Conservation (phyloP, 1,140 invertebrate genomes). For the Panulirus ornatus region DNA sequence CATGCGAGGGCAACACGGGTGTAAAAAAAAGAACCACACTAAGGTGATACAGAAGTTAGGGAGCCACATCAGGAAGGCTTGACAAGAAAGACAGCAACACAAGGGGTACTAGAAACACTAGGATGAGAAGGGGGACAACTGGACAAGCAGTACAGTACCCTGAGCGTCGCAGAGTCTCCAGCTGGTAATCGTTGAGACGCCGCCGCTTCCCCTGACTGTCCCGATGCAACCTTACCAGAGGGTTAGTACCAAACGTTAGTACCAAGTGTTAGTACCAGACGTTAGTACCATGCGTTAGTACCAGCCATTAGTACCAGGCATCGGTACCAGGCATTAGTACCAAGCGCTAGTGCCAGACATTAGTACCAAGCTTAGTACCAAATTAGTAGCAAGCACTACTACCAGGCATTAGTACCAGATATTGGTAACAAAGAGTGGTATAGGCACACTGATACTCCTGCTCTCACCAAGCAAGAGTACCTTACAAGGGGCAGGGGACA, state of each 20-base stretch:
- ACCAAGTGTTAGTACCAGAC: constrained; percentile 5
- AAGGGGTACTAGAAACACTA: background rate
- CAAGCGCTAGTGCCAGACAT: constrained; percentile 17
- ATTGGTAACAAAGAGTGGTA: background rate
- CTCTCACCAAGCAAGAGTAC: constrained; percentile 30
- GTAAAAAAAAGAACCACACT: too few species aligned
- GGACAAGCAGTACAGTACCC: constrained; percentile 82
- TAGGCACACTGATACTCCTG: background rate
- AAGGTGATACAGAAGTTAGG: too few species aligned
- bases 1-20: background rate
- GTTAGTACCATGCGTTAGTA: constrained; percentile 7
- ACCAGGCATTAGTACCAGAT: constrained; percentile 22
- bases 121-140: constrained; percentile 46
- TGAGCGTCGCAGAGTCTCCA: constrained; percentile 90
- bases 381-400: background rate
- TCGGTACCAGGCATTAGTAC: background rate
- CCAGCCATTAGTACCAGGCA: constrained; percentile 5
- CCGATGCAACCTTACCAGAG: constrained; percentile 91
- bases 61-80: background rate
- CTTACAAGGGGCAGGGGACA: constrained; percentile 2
- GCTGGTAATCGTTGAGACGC: constrained; percentile 90
- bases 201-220: constrained; percentile 92
- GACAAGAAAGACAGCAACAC: background rate
- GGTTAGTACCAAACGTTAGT: constrained; percentile 73
- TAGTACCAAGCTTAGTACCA: constrained; percentile 4